Base-by-base conservation (phyloP, 1,140 invertebrate genomes). In the Nixonia krombeini region DNA sequence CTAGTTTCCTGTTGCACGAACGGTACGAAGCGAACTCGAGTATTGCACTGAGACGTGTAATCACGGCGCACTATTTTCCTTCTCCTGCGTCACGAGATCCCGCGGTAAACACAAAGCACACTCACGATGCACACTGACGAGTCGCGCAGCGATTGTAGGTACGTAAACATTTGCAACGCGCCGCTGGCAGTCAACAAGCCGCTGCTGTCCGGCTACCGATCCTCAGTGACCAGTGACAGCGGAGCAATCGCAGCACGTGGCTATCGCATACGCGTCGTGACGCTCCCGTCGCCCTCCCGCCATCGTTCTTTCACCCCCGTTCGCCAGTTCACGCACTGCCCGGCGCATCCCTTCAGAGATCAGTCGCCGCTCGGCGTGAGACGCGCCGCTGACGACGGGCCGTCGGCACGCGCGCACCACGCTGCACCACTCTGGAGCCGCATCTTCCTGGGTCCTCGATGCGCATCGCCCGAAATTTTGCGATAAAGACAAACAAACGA, bases 351-450 rank as follows among this genome's bases (percentile, higher is more conserved):
- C 13, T 18, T 25, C 40, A 28, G 31, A 37, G 8, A 26, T 79
- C 72, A 77, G 61, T 80, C 76, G 57, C 72, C 78, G 29, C 72
- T 74, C 12, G 71, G 64, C 53, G 66, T 72, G 51, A 73, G 65
- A 38, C 75, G 72, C 52, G 47, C 23, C 29, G 45, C 1, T 1
- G 13, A 16, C 45, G 9, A 10, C 28, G 51, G 50, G 33, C 65
- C 70, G 49, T 29, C 65, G 21, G 9, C 63, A 46, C 21, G 45
- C 52, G 58, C 71, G 50, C 37, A 53, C 29, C 26, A 28, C 59
- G 70, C 57, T 61, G n/a, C n/a, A n/a, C n/a, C n/a, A n/a, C n/a
- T n/a, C 31, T 18, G 33, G 21, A 17, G 50, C 29, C 26, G 45
- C 51, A 44, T 63, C 45, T 42, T 63, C 16, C 38, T 47, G 45